Evolutionary conservation across 1,140 invertebrate genomes (phyloP), one percentile per base, ranked within the genome.

Genomic region (Aphelenchoides fujianensis): DNA sequence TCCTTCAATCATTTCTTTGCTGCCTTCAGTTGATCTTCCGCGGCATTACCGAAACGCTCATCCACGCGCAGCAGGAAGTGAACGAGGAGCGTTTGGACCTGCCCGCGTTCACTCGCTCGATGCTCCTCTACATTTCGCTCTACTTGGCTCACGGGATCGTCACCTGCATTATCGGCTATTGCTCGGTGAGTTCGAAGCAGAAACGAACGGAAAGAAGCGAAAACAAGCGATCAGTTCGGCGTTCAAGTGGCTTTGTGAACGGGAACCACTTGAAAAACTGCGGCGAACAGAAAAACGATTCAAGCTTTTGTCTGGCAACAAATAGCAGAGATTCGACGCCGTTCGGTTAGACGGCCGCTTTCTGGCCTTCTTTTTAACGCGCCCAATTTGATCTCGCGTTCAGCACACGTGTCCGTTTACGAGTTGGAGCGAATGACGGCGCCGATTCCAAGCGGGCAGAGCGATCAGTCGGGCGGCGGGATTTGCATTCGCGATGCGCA

Each of bases 1-100:
- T n/a, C n/a, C n/a, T n/a, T n/a, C n/a, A n/a, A n/a, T n/a, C n/a
- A n/a, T n/a, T n/a, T n/a, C n/a, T n/a, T n/a, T n/a, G n/a, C n/a
- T n/a, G n/a, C n/a, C n/a, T n/a, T n/a, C n/a, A n/a, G n/a, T 36
- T 63, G n/a, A 63, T 63, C 23, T 63, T 63, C 27, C 61, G 61
- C 52, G 61, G 61, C 5, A 63, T 63, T 7, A 63, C 61, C 5
- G 3, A 63, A 7, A 31, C 28, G 16, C 52, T 63, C 19, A 5
- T 63, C 3, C 7, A 48, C 23, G 61, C 7, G 12, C 61, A 63
- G 23, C 5, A 32, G 5, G 3, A 48, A 41, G 34, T 3, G 3
- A 34, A 63, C 7, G 23, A 37, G n/a, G 61, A 37, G 12, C 7
- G 7, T 3, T 63, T 63, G 16, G 61, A 63, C 7, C 5, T 34